Conservation (phyloP, 2,797 vertebrate species). For the Geotrypetes seraphini region DNA sequence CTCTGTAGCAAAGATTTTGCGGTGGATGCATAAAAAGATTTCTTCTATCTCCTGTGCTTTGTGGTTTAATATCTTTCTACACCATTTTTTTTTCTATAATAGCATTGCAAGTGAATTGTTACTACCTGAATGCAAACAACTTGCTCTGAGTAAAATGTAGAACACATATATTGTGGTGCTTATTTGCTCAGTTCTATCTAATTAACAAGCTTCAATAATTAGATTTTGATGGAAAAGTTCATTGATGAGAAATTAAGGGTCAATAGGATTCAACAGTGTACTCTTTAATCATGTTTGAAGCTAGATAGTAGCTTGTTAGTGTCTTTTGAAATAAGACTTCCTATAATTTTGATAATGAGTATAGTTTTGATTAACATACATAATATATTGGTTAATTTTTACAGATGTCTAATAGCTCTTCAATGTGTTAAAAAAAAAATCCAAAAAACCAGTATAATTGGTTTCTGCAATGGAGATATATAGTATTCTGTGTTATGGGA, state of each 20-base stretch:
- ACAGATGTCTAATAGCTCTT: neutral
- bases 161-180: slow-evolving; percentile 8
- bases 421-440: too few species aligned
- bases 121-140: neutral
- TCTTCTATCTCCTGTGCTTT: too few species aligned
- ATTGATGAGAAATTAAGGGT: slow-evolving; percentile 8
- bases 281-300: neutral
- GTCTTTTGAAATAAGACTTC: neutral
- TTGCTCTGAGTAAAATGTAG: slow-evolving; percentile 11
- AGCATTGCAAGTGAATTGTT: slow-evolving; percentile 11
- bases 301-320: neutral
- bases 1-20: neutral
- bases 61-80: too few species aligned
- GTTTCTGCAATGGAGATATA: neutral
- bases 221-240: slow-evolving; percentile 2
- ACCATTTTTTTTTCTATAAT: slow-evolving; percentile 4
- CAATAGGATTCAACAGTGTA: slow-evolving; percentile 1
- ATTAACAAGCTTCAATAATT: slow-evolving; percentile 12
- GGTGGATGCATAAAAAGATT: neutral
- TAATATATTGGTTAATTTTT: neutral
- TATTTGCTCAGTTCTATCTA: slow-evolving; percentile 1
- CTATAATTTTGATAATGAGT: neutral
- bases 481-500: slow-evolving; percentile 1
- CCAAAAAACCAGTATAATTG: neutral
- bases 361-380: neutral